Conservation (phyloP, 2,113 vertebrate species). For the Chloroceryle aenea region DNA sequence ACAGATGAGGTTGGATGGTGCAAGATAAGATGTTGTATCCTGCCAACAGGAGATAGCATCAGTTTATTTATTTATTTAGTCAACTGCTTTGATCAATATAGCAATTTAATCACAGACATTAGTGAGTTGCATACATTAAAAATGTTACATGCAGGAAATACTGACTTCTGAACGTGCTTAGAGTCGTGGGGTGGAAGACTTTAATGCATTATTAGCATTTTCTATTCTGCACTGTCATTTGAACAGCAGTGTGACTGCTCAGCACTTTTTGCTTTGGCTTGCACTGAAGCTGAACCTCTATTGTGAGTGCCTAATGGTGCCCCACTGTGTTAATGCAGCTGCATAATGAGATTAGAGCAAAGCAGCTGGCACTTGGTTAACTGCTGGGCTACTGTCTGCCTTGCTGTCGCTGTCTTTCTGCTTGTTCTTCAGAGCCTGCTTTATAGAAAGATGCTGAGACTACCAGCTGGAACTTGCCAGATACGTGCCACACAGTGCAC, state of each 20-base stretch:
- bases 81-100: neutral
- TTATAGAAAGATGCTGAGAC: neutral
- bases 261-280: neutral
- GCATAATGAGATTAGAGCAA: neutral
- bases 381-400: neutral
- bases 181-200: neutral
- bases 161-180: neutral
- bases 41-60: neutral
- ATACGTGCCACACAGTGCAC: neutral
- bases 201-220: neutral
- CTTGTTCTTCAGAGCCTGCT: neutral
- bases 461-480: neutral
- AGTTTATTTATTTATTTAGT: neutral
- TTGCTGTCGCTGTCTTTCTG: neutral
- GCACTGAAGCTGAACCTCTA: neutral
- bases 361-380: neutral
- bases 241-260: neutral
- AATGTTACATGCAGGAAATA: neutral
- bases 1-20: neutral
- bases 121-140: neutral
- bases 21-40: neutral
- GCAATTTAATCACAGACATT: neutral
- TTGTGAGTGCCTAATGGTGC: neutral
- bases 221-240: neutral
- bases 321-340: neutral